A percentile compares a stretch with the other conserved stretches of the same genome.
Conservation (phyloP, 1,140 invertebrate species). For the Gerris buenoi region DNA sequence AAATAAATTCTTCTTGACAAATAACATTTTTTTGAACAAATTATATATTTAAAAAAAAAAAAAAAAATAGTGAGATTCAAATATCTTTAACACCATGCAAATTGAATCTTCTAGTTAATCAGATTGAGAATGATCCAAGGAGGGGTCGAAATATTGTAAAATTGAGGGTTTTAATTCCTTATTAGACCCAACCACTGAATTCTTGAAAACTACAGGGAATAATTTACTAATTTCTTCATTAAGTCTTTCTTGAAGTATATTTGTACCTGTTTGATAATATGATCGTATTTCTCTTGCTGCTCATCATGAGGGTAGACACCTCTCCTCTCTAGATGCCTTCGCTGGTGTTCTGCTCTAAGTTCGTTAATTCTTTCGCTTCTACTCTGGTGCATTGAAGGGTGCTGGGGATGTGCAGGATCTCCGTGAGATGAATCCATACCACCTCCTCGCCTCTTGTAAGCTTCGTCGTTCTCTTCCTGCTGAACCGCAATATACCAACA, state of each 20-base stretch:
- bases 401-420: not conserved
- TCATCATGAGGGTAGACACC: slow-evolving; percentile 34
- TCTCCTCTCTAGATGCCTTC: slow-evolving; percentile 36
- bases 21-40: too few relatives aligned
- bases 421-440: not conserved
- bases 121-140: too few relatives aligned
- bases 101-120: not conserved
- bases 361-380: slow-evolving; percentile 38
- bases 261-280: slow-evolving; percentile 31
- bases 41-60: too few relatives aligned
- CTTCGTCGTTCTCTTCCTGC: too few relatives aligned
- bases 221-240: too few relatives aligned
- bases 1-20: not conserved
- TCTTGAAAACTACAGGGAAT: not conserved
- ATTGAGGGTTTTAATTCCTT: too few relatives aligned
- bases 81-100: not conserved
- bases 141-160: too few relatives aligned
- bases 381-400: slow-evolving; percentile 7
- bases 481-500: too few relatives aligned
- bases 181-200: too few relatives aligned
- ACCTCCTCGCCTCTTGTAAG: not conserved
- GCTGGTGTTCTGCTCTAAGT: slow-evolving; percentile 36
- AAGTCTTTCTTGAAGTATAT: too few relatives aligned
- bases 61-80: too few relatives aligned
- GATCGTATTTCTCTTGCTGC: slow-evolving; percentile 35